These are phyloP conservation scores for Eolophus roseicapilla DNA, from an alignment of 2,113 vertebrate species.

Conservation along the genomic window DNA sequence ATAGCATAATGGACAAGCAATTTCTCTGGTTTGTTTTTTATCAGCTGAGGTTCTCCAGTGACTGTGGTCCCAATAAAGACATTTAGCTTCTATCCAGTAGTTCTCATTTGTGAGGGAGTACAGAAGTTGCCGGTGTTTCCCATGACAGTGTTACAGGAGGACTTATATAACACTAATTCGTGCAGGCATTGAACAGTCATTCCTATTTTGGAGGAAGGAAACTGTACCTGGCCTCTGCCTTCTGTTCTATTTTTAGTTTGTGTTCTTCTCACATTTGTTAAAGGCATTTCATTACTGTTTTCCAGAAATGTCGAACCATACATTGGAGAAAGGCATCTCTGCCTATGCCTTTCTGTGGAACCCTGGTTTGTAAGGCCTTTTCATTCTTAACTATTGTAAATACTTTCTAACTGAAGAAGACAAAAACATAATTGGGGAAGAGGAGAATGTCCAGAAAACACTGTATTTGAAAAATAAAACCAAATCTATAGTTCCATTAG, in stretches of 20 bases:
- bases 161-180: neutral
- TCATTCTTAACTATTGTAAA: neutral
- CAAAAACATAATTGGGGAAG: neutral
- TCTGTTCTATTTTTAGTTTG: conserved; percentile 9
- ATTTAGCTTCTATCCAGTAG: neutral
- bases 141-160: neutral
- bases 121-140: neutral
- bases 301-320: neutral
- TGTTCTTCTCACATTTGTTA: neutral
- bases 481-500: neutral
- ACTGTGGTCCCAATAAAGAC: neutral
- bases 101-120: neutral
- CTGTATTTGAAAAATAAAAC: neutral
- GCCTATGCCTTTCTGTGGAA: neutral
- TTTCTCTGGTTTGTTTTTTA: neutral
- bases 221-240: neutral
- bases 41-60: neutral
- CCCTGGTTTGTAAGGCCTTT: neutral
- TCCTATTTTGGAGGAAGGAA: neutral
- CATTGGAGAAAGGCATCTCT: neutral
- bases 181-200: neutral
- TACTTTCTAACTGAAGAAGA: neutral
- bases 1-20: neutral
- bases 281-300: neutral
- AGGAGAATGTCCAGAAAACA: neutral